These are phyloP conservation scores for Eira barbara DNA, from an alignment of 2,113 vertebrate species.

Conservation along the genomic window DNA sequence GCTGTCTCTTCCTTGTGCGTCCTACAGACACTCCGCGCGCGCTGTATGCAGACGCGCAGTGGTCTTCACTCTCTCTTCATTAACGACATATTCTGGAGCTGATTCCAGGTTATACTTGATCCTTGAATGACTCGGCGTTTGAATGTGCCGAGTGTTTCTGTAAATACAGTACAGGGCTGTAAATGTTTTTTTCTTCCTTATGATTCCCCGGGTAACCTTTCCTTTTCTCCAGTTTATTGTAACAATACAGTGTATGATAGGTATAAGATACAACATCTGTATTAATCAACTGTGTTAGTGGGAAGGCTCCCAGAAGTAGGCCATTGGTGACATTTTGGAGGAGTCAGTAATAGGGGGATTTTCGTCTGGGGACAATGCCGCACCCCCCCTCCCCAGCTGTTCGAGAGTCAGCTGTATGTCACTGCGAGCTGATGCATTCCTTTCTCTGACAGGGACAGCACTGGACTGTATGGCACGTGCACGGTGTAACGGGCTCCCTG, in stretches of 20 bases:
- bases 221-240: not conserved
- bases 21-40: too few relatives aligned
- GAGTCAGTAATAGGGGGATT: not conserved
- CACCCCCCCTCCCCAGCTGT: not conserved
- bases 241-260: not conserved
- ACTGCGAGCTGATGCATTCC: too few relatives aligned
- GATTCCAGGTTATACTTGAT: not conserved
- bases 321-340: not conserved
- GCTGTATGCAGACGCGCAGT: fast-evolving
- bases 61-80: not conserved
- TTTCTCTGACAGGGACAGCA: not conserved
- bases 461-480: fast-evolving
- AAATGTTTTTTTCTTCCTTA: not conserved
- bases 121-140: not conserved
- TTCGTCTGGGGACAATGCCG: not conserved
- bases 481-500: fast-evolving
- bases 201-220: not conserved
- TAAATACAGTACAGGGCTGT: not conserved
- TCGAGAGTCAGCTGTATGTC: not conserved
- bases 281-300: not conserved
- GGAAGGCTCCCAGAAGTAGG: not conserved
- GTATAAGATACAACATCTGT: not conserved
- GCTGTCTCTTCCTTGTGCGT: fast-evolving
- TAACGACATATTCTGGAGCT: too few relatives aligned
- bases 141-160: not conserved